Evolutionary conservation across 2,797 vertebrate genomes (phyloP).

Genomic region (Pyrocephalus nanus): DNA sequence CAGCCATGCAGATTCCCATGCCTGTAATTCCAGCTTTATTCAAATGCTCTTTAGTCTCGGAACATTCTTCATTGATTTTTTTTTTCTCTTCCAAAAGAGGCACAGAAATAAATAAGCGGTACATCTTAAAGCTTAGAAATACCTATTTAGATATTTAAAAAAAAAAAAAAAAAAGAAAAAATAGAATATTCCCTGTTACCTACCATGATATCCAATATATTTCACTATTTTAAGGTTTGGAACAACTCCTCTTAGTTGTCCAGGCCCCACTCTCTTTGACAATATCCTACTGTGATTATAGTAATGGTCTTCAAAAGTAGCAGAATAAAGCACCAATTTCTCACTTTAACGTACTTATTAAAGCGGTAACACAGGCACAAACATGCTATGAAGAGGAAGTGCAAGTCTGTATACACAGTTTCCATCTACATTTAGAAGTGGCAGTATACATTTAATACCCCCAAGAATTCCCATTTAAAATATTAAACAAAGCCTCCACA

Average conservation of each 20-base stretch:
- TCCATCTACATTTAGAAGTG: background rate
- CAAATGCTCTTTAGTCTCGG: slow-evolving; percentile 30
- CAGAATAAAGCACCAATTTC: background rate
- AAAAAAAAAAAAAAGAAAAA: background rate
- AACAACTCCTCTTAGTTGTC: background rate
- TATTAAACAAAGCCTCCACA: background rate
- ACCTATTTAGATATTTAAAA: background rate
- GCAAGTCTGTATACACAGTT: background rate
- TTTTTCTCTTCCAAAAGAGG: background rate
- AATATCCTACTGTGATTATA: background rate
- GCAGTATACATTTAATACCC: background rate
- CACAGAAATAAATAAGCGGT: background rate
- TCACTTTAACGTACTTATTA: background rate
- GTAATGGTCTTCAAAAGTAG: background rate
- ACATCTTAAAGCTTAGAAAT: background rate
- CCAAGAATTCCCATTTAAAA: background rate
- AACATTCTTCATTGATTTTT: slow-evolving; percentile 15
- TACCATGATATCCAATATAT: background rate
- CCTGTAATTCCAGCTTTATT: slow-evolving; percentile 59
- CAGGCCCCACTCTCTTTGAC: background rate
- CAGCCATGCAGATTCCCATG: slow-evolving; percentile 39
- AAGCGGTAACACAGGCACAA: background rate
- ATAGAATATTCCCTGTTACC: background rate
- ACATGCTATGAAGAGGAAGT: background rate
- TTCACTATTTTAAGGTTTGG: background rate